These are phyloP conservation scores for Polypterus bichir DNA, from an alignment of 2,113 vertebrate genomes.

Conservation along the genomic window DNA sequence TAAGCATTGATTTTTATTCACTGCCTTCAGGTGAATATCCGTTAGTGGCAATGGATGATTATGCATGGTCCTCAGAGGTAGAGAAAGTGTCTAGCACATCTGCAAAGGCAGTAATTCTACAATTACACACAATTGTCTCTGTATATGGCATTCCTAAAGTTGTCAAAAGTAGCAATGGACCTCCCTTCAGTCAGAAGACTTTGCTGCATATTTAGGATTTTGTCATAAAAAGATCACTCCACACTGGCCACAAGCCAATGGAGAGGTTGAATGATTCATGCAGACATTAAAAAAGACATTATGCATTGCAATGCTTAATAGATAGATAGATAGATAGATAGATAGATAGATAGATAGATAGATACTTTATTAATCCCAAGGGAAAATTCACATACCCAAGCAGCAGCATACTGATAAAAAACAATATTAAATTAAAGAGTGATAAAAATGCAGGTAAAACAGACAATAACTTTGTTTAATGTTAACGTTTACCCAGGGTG, in stretches of 20 bases:
- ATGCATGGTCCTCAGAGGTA: neutral
- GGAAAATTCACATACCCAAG: too few relatives aligned
- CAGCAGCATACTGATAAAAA: too few relatives aligned
- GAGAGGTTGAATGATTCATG: constrained; percentile 2
- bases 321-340: too few relatives aligned
- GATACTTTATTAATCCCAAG: too few relatives aligned
- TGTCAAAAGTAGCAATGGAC: constrained; percentile 1
- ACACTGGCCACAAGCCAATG: neutral
- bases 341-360: too few relatives aligned
- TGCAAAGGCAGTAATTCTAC: neutral
- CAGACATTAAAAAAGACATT: constrained; percentile 2
- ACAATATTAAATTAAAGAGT: too few relatives aligned
- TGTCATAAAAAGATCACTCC: neutral
- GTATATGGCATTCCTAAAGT: neutral
- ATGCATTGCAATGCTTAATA: neutral
- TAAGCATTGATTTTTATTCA: neutral
- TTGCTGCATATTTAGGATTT: neutral
- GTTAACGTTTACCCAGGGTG: too few relatives aligned
- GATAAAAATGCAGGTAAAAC: too few relatives aligned
- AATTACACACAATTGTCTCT: neutral
- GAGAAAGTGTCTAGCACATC: neutral
- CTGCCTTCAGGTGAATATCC: neutral
- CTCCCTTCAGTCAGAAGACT: constrained; percentile 28
- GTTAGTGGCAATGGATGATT: neutral
- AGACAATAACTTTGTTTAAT: too few relatives aligned